Conservation (phyloP, 2,888 invertebrate genomes). For the Clivina fossor region DNA sequence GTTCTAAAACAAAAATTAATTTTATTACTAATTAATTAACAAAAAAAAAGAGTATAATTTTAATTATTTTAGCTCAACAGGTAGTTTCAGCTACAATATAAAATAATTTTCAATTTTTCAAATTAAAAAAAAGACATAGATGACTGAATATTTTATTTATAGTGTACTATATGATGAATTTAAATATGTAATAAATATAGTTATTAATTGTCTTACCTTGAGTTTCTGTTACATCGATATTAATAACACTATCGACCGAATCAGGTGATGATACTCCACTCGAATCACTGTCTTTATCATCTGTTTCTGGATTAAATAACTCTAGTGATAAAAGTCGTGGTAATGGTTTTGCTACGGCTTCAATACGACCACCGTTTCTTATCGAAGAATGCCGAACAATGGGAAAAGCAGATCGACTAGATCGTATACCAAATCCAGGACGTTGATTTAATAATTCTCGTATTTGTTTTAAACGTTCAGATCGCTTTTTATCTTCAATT, state of each 20-base stretch:
- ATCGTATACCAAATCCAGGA: constrained; percentile 63
- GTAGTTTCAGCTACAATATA: too few species aligned
- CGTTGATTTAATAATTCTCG: constrained; percentile 70
- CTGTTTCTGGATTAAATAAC: constrained; percentile 86
- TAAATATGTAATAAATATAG: too few species aligned
- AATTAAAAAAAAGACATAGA: background rate
- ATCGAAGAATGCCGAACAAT: constrained; percentile 70
- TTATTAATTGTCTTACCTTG: constrained; percentile 7
- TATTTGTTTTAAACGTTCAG: constrained; percentile 68
- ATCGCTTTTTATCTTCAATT: constrained; percentile 59
- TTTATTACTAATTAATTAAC: too few species aligned
- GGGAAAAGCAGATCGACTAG: constrained; percentile 62
- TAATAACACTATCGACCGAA: constrained; percentile 83
- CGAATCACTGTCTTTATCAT: constrained; percentile 88
- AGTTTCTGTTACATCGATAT: constrained; percentile 54
- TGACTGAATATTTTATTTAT: background rate
- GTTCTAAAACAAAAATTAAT: constrained; percentile 12
- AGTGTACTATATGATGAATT: too few species aligned
- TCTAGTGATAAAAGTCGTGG: constrained; percentile 79
- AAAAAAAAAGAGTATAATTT: too few species aligned
- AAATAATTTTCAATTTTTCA: background rate
- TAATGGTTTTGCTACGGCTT: constrained; percentile 66
- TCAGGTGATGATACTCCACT: constrained; percentile 86
- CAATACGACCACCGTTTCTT: constrained; percentile 57
- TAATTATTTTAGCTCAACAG: too few species aligned